These are phyloP conservation scores for Hycleus cichorii DNA, from an alignment of 1,140 invertebrate species.

Conservation along the genomic window DNA sequence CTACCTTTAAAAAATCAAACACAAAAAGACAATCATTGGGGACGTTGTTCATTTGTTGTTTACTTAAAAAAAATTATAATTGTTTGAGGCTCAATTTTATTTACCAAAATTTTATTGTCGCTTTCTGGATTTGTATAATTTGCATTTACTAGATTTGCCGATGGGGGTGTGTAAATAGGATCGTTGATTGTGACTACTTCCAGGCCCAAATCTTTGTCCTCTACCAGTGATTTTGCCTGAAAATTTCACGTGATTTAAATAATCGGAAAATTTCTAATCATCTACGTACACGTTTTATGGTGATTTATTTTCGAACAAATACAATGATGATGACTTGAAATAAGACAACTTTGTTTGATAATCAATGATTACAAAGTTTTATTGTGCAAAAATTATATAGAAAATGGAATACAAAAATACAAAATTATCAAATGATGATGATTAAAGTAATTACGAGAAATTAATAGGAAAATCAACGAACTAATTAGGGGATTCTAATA, in stretches of 20 bases:
- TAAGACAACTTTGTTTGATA: no score
- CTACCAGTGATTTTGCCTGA: slow-evolving; percentile 20
- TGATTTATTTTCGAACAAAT: neutral
- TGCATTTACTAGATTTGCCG: slow-evolving; percentile 35
- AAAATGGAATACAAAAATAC: neutral
- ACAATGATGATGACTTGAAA: no score
- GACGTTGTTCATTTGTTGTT: slow-evolving; percentile 4
- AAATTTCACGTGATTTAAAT: slow-evolving; percentile 14
- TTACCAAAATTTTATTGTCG: slow-evolving; percentile 23
- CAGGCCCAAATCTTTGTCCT: slow-evolving; percentile 30
- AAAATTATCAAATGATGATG: neutral
- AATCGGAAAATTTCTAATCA: neutral
- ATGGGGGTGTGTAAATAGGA: slow-evolving; percentile 30
- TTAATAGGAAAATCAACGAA: no score
- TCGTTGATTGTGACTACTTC: slow-evolving; percentile 36
- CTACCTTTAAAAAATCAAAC: slow-evolving; percentile 23
- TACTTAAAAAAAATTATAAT: slow-evolving; percentile 5
- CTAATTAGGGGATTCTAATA: no score
- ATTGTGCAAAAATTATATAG: neutral
- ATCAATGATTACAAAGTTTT: no score
- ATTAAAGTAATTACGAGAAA: no score
- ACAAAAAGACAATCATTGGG: neutral
- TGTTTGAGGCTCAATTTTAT: slow-evolving; percentile 2
- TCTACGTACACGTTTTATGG: neutral
- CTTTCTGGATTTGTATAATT: slow-evolving; percentile 23